Conservation (phyloP, 2,797 vertebrate genomes). For the Oreochromis mossambicus region DNA sequence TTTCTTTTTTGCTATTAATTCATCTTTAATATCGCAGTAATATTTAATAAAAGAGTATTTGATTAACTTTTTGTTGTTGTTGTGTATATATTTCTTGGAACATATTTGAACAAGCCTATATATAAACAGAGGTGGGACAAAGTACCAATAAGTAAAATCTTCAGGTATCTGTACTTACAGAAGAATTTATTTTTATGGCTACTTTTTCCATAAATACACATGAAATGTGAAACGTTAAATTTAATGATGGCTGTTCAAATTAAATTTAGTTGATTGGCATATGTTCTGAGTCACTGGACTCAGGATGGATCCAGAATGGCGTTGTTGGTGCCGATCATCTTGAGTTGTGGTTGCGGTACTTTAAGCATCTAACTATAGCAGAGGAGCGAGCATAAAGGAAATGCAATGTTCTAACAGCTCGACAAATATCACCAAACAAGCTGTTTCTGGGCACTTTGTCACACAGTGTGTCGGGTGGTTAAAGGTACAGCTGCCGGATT, state of each 20-base stretch:
- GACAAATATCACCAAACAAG: not conserved
- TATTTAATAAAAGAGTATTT: not conserved
- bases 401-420: not conserved
- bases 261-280: not conserved
- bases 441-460: not conserved
- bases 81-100: not conserved
- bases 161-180: not conserved
- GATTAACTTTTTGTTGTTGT: rapidly evolving
- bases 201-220: not conserved
- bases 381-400: not conserved
- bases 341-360: not conserved
- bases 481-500: not conserved
- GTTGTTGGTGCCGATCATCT: not conserved
- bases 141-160: not conserved
- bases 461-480: rapidly evolving
- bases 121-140: not conserved
- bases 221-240: not conserved
- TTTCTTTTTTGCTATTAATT: not conserved
- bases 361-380: not conserved
- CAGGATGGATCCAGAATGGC: no score
- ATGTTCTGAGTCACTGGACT: no score
- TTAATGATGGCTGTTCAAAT: not conserved
- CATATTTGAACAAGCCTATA: not conserved
- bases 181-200: not conserved
- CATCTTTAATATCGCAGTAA: not conserved